Conservation (phyloP, 1,140 invertebrate genomes). For the Pseudobourletiella spinata region DNA sequence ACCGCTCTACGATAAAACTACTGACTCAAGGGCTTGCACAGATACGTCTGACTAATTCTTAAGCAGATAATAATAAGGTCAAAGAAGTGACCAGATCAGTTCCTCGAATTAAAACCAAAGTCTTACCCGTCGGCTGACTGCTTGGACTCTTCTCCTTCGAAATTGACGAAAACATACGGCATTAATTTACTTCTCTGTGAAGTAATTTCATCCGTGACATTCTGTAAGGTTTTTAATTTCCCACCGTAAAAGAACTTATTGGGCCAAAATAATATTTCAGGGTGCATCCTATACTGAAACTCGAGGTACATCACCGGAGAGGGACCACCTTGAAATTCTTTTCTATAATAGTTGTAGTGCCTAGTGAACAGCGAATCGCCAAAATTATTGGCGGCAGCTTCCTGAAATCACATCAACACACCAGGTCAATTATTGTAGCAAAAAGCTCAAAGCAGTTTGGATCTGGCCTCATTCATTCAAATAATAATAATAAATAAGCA, state of each 20-base stretch:
- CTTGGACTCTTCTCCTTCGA: conserved; percentile 4
- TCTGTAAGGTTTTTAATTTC: conserved; percentile 38
- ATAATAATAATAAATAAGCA: neutral
- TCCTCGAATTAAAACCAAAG: no score
- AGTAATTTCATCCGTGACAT: neutral
- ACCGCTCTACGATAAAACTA: no score
- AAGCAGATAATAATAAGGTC: no score
- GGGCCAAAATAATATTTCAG: conserved; percentile 63
- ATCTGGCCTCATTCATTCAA: neutral
- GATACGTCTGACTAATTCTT: no score
- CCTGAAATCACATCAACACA: conserved; percentile 41
- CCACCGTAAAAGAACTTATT: conserved; percentile 66
- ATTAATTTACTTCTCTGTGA: neutral
- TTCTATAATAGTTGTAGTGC: conserved; percentile 45
- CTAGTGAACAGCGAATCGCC: conserved; percentile 58
- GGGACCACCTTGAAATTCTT: neutral
- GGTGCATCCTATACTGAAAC: conserved; percentile 80
- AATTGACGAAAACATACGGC: conserved; percentile 18
- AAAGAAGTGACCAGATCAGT: no score
- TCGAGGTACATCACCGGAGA: conserved; percentile 52
- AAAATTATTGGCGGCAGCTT: conserved; percentile 50
- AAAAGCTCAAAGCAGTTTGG: no score
- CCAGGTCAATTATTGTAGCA: no score
- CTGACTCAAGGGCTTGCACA: no score
- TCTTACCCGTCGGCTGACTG: neutral